Evolutionary conservation across 2,888 invertebrate species (phyloP), one percentile per base, ranked within the genome.

Genomic region (Spodoptera picta): DNA sequence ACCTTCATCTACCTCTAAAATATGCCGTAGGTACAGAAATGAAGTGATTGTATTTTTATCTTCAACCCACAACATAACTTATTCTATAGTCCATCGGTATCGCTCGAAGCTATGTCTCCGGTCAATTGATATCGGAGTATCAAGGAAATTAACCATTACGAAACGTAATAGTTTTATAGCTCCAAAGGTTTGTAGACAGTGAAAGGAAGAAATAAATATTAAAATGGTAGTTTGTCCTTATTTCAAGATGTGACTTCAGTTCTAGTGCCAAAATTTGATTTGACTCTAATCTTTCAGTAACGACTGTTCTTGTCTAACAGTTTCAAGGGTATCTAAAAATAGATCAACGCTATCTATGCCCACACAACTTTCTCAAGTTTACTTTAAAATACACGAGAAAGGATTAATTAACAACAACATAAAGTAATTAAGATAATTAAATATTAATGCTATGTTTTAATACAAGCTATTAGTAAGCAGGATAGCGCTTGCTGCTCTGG

Each of bases 11-110:
- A 57, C 50, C 19, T 19, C 19, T 19, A 57, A 49, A 57, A 65
- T 43, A 65, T 52, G 12, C 50, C 49, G 51, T 44, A 55, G 53
- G 60, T 48, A 36, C 42, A 49, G 51, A 62, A 61, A 59, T 41
- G 72, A 60, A 67, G 77, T 82, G 80, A 84, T 85, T 84, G 82
- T 50, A 83, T 77, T 78, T 70, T 82, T 83, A 80, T 84, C 81
- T 75, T 69, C 72, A 76, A 69, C 66, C 69, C 69, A 46, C 36
- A 46, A 65, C 36, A 69, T 72, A 73, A 70, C 60, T 76, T 48
- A 42, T 55, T 49, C 24, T 58, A 49, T 48, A 53, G 44, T 19
- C 12, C 23, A 60, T 60, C 36, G 50, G 61, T 60, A 68, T 57
- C 42, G 53, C 50, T 64, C 45, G 11, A 46, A 46, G 36, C 41